Evolutionary conservation across 2,888 invertebrate genomes (phyloP).

Genomic region (Exocentrus adspersus): DNA sequence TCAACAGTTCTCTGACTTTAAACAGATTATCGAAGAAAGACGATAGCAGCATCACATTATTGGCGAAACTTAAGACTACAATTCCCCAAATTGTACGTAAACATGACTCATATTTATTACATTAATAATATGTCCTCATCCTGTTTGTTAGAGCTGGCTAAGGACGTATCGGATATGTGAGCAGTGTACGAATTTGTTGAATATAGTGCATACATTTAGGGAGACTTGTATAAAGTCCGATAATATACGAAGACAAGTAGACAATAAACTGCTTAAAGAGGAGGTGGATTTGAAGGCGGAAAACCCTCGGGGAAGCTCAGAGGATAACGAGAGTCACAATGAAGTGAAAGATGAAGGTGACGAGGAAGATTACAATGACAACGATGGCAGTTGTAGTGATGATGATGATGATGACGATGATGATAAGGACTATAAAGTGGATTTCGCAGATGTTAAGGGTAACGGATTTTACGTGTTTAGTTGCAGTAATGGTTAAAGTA

Average conservation of each 20-base stretch:
- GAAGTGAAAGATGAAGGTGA: conserved; percentile 31
- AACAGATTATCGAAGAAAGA: conserved; percentile 40
- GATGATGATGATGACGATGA: too few species aligned
- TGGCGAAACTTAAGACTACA: conserved; percentile 39
- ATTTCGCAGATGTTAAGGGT: conserved; percentile 24
- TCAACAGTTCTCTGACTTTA: conserved; percentile 38
- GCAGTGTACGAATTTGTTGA: conserved; percentile 44
- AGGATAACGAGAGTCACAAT: conserved; percentile 32
- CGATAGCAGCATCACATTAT: conserved; percentile 38
- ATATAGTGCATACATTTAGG: conserved; percentile 44
- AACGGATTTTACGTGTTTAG: neutral
- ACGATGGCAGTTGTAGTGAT: conserved; percentile 24
- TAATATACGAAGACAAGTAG: conserved; percentile 31
- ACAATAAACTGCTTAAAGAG: conserved; percentile 14
- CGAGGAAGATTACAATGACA: conserved; percentile 27
- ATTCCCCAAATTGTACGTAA: conserved; percentile 46
- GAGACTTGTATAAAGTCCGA: conserved; percentile 48
- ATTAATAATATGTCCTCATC: conserved; percentile 5
- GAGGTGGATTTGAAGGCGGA: conserved; percentile 16
- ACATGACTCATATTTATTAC: conserved; percentile 1
- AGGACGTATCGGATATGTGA: conserved; percentile 43
- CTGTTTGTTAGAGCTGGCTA: conserved; percentile 40
- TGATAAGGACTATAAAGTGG: conserved; percentile 25
- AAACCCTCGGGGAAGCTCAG: conserved; percentile 9
- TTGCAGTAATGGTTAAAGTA: too few species aligned